Conservation (phyloP, 2,888 invertebrate genomes). For the Drosophila suboccidentalis region DNA sequence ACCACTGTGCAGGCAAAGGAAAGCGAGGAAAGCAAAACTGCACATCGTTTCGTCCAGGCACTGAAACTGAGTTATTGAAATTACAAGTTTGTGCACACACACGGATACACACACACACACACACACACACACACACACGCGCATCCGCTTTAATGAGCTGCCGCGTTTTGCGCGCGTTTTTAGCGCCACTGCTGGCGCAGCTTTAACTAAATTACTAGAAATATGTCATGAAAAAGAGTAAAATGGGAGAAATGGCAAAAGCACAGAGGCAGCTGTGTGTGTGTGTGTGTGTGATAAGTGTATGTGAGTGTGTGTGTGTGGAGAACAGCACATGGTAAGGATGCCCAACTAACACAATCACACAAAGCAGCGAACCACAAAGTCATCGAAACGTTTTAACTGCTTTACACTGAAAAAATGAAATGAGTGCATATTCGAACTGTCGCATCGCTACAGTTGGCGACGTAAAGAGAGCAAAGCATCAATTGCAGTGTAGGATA, state of each 20-base stretch:
- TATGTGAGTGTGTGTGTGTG: constrained; percentile 10
- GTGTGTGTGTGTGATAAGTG: constrained; percentile 1
- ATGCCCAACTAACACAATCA: too few relatives aligned
- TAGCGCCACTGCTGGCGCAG: constrained; percentile 24
- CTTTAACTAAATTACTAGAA: constrained; percentile 70
- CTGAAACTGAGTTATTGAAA: constrained; percentile 68
- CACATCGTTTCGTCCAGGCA: constrained; percentile 26
- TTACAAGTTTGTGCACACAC: constrained; percentile 47
- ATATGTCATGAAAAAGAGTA: constrained; percentile 43
- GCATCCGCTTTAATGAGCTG: constrained; percentile 54
- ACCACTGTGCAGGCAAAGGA: background rate
- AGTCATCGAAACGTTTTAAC: too few relatives aligned
- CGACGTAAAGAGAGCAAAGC: too few relatives aligned
- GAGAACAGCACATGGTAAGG: constrained; percentile 49
- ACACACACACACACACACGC: constrained; percentile 6
- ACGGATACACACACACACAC: background rate
- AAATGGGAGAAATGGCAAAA: background rate
- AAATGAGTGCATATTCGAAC: too few relatives aligned
- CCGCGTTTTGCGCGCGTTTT: background rate
- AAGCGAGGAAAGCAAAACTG: constrained; percentile 7
- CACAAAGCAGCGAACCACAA: too few relatives aligned
- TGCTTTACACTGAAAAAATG: too few relatives aligned
- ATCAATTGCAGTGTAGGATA: too few relatives aligned
- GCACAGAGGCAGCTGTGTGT: background rate
- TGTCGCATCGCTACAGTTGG: too few relatives aligned